phyloP scores from a whole-genome alignment of 2,797 vertebrate species.

The Sebastes vulpes region DNA sequence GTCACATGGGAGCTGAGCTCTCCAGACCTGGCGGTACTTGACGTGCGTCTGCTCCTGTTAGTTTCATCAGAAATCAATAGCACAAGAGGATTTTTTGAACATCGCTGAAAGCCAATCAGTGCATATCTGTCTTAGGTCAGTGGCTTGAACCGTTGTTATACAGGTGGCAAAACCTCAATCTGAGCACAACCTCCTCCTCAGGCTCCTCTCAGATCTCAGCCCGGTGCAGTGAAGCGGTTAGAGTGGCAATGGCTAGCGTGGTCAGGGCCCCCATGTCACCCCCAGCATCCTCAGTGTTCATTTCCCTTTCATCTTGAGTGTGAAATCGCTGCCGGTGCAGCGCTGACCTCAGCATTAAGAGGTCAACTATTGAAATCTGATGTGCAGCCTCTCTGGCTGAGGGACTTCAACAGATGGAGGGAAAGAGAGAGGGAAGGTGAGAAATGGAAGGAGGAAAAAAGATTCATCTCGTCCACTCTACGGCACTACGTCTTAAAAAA shows the following conservation, averaged over 20 bases:
- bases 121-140: slow-evolving; percentile 16
- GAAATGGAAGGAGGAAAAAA: slow-evolving; percentile 40
- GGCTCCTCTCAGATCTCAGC: slow-evolving; percentile 57
- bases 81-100: slow-evolving; percentile 7
- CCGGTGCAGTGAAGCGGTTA: slow-evolving; percentile 78
- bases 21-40: slow-evolving; percentile 4
- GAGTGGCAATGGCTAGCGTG: slow-evolving; percentile 69
- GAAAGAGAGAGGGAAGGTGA: slow-evolving; percentile 60
- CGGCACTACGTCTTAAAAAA: background rate
- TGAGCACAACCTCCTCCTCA: slow-evolving; percentile 38
- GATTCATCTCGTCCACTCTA: slow-evolving; percentile 21
- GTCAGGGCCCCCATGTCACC: slow-evolving; percentile 83
- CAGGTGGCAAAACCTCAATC: slow-evolving; percentile 66
- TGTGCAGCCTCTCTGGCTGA: slow-evolving; percentile 83
- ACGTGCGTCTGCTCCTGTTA: background rate
- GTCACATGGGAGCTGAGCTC: background rate
- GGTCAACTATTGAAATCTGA: slow-evolving; percentile 91
- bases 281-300: slow-evolving; percentile 85
- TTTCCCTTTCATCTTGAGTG: slow-evolving; percentile 91
- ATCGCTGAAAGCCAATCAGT: slow-evolving; percentile 21
- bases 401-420: slow-evolving; percentile 82
- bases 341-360: slow-evolving; percentile 88
- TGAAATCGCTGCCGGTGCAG: slow-evolving; percentile 88
- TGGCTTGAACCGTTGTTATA: slow-evolving; percentile 42
- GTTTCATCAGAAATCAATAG: slow-evolving; percentile 30